Percentiles rank a stretch among this genome's conserved stretches.
These are phyloP conservation scores for Zoanthus sociatus DNA, from an alignment of 92 coral and sea anemone genomes.

Conservation along the genomic window DNA sequence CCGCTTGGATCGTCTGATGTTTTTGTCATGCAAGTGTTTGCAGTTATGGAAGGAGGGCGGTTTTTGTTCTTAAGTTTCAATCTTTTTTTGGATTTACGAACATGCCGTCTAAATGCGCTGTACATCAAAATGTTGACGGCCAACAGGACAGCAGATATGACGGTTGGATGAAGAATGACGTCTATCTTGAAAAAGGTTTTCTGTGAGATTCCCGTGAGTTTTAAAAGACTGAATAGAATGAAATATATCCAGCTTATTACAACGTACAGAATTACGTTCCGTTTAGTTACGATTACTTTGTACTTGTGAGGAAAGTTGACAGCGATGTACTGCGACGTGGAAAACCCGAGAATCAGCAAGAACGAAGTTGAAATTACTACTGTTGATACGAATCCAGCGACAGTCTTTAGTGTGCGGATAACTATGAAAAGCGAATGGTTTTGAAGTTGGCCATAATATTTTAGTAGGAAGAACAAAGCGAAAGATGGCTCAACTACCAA, in stretches of 20 bases:
- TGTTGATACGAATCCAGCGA: constrained; percentile 71
- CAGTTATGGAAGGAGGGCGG: background rate
- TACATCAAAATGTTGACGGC: constrained; percentile 68
- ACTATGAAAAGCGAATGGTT: constrained; percentile 23
- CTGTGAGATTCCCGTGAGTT: constrained; percentile 59
- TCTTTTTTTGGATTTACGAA: background rate
- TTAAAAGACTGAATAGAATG: constrained; percentile 67
- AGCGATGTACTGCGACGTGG: constrained; percentile 77
- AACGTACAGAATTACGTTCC: constrained; percentile 61
- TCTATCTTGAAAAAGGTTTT: constrained; percentile 66
- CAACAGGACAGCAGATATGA: constrained; percentile 63
- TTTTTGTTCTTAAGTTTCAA: background rate
- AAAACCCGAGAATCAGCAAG: constrained; percentile 73
- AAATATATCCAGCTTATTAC: constrained; percentile 70
- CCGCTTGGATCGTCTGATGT: background rate
- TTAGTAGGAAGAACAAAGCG: constrained; percentile 55
- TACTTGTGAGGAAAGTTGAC: constrained; percentile 70
- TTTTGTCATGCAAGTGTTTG: background rate
- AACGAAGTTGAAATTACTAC: constrained; percentile 78
- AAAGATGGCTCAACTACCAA: constrained; percentile 80
- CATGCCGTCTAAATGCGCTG: constrained; percentile 61
- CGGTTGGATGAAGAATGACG: constrained; percentile 71
- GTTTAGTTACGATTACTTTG: constrained; percentile 62
- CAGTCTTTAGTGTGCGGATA: constrained; percentile 41
- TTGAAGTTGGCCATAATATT: constrained; percentile 9